Base-by-base conservation (phyloP, 1,140 invertebrate genomes). In the Ladona fulva region DNA sequence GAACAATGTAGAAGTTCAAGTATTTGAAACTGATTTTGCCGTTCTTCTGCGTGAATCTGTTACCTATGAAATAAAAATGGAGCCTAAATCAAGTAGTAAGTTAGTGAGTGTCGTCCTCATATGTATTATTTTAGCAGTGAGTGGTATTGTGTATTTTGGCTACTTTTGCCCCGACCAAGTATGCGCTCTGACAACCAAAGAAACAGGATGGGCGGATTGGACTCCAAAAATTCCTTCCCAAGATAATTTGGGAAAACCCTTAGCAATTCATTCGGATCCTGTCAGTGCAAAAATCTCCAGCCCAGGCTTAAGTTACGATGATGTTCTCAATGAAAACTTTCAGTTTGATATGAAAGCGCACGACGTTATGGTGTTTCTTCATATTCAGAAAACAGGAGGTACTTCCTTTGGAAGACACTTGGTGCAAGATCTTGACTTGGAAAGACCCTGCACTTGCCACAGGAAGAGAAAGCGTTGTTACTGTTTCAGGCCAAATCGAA, bases 311-410 rank as follows among this genome's bases (percentile, higher is more conserved):
- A 91, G 91, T 80, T 95, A 94, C 82, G 93, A 94, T 81, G 93
- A 95, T 84, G 91, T 95, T 80, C 88, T 94, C 22, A 93, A 93
- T 82, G 93, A 95, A 84, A 93, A 94, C 83, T 94, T 93, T 85
- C 89, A 92, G 80, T 95, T 95, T 86, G 92, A 95, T 84, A 93
- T 97, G 83, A 92, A 94, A 83, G 93, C 92, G 10, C 92, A 94
- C 81, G 97, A 99, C 88, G 97, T 99, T 24, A 94, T 99, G 87
- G 97, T 99, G 24, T 99, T 99, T 85, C 86, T 99, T 74, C 97
- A 99, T 84, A 98, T 99, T 86, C 97, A 99, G 86, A 99, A 99
- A 85, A 96, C 94, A 80, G 93, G 93, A 79, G 94, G 94, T 25
- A 97, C 96, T n/a, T 92, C 94, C 1, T 98, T 99, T 86, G 97